These are phyloP conservation scores for Phycodurus eques DNA, from an alignment of 2,113 vertebrate genomes.

Conservation along the genomic window DNA sequence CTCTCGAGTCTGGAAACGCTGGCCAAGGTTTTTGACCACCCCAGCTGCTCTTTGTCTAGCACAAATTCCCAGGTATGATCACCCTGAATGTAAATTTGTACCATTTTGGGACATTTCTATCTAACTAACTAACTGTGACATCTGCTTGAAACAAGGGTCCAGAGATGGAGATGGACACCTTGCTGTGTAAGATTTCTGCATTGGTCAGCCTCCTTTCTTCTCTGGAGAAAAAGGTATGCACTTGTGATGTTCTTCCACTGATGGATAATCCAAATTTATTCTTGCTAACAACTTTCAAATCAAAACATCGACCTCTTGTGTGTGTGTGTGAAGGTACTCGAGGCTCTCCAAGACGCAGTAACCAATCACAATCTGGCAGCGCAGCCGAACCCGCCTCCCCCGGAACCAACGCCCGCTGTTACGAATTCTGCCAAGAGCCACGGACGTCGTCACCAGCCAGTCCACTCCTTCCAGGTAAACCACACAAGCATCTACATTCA, in stretches of 20 bases:
- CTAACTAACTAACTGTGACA: background rate
- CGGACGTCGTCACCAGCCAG: slow-evolving; percentile 56
- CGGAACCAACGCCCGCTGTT: slow-evolving; percentile 6
- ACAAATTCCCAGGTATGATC: slow-evolving; percentile 72
- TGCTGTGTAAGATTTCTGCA: slow-evolving; percentile 77
- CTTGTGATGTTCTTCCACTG: background rate
- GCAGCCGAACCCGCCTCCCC: slow-evolving; percentile 59
- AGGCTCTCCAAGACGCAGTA: slow-evolving; percentile 78
- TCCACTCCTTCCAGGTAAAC: slow-evolving; percentile 80
- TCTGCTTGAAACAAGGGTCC: slow-evolving; percentile 44
- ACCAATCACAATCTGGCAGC: slow-evolving; percentile 76
- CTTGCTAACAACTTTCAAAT: background rate
- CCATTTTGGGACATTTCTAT: background rate
- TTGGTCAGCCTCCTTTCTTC: slow-evolving; percentile 80
- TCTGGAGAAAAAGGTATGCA: slow-evolving; percentile 79
- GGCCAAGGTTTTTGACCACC: slow-evolving; percentile 80
- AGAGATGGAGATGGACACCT: slow-evolving; percentile 76
- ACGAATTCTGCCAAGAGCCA: slow-evolving; percentile 46
- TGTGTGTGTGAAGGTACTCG: slow-evolving; percentile 71
- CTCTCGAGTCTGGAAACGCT: slow-evolving; percentile 80
- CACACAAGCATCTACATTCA: background rate
- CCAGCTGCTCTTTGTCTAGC: slow-evolving; percentile 55
- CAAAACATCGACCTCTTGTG: slow-evolving; percentile 1
- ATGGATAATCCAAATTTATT: background rate
- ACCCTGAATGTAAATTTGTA: background rate